Percentiles rank a stretch among this genome's conserved stretches.
phyloP scores from a whole-genome alignment of 2,888 invertebrate species.

The Acrocera orbiculus region DNA sequence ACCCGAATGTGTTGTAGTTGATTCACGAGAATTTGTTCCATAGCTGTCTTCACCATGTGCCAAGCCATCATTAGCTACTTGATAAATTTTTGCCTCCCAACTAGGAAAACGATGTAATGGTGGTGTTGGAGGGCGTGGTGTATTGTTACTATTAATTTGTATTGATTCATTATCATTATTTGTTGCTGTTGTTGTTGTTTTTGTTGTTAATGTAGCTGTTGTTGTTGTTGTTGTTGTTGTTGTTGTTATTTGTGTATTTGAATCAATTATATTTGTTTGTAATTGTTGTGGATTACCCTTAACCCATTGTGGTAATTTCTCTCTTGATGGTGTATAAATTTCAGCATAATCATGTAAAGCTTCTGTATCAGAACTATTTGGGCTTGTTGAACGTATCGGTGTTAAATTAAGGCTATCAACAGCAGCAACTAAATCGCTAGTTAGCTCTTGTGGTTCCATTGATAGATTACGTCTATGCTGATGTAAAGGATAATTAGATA shows the following conservation, averaged over 20 bases:
- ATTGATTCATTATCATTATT: constrained; percentile 20
- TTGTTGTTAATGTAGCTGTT: constrained; percentile 29
- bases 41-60: constrained; percentile 31
- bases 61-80: constrained; percentile 49
- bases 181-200: constrained; percentile 27
- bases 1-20: constrained; percentile 12
- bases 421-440: constrained; percentile 39
- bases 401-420: constrained; percentile 37
- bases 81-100: constrained; percentile 94
- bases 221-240: constrained; percentile 37
- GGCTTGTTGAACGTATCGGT: constrained; percentile 30
- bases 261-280: constrained; percentile 34
- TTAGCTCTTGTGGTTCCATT: constrained; percentile 32
- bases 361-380: constrained; percentile 41
- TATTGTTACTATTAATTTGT: constrained; percentile 17
- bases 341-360: constrained; percentile 77
- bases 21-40: constrained; percentile 19
- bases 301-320: constrained; percentile 44
- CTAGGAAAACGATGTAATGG: constrained; percentile 80
- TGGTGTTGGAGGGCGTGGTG: constrained; percentile 63
- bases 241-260: too few relatives aligned
- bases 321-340: constrained; percentile 82
- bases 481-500: constrained; percentile 27
- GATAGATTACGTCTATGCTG: constrained; percentile 30
- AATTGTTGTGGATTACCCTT: constrained; percentile 30